A percentile compares a stretch with the other conserved stretches of the same genome.
Conservation (phyloP, 2,797 vertebrate genomes). For the Cossypha caffra region DNA sequence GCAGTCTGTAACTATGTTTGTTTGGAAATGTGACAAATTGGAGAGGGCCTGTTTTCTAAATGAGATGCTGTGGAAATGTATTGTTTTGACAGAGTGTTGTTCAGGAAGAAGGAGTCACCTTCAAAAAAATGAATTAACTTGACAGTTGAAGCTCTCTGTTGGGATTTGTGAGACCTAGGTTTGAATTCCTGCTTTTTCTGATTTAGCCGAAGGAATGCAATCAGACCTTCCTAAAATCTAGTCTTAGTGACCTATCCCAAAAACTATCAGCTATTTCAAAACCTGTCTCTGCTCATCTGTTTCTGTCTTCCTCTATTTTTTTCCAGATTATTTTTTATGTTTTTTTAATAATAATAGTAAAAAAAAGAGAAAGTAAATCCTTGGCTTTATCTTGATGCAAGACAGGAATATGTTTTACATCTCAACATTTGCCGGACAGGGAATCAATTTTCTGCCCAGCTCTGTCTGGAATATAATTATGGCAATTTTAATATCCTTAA, state of each 20-base stretch:
- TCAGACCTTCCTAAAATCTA: background rate
- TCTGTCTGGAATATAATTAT: constrained; percentile 14
- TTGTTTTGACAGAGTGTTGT: background rate
- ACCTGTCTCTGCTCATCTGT: background rate
- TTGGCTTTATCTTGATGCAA: background rate
- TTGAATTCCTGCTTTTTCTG: background rate
- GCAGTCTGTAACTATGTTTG: background rate
- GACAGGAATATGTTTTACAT: background rate
- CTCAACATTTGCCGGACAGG: background rate
- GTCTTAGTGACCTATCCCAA: background rate
- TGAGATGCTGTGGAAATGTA: background rate
- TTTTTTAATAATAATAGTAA: background rate
- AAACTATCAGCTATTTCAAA: background rate
- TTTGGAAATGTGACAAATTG: constrained; percentile 24
- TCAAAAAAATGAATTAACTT: background rate
- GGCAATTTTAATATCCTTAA: constrained; percentile 21
- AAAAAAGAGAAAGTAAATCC: background rate
- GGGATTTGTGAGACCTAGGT: background rate
- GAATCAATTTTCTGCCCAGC: constrained; percentile 16
- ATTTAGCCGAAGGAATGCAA: background rate
- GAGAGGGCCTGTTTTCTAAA: background rate
- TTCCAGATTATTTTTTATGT: background rate
- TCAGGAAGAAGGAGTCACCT: background rate
- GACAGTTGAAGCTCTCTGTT: background rate
- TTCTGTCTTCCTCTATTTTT: background rate